Percentiles rank a stretch among this genome's conserved stretches.
phyloP scores from a whole-genome alignment of 2,113 vertebrate species.

The Haliaeetus leucogaster region DNA sequence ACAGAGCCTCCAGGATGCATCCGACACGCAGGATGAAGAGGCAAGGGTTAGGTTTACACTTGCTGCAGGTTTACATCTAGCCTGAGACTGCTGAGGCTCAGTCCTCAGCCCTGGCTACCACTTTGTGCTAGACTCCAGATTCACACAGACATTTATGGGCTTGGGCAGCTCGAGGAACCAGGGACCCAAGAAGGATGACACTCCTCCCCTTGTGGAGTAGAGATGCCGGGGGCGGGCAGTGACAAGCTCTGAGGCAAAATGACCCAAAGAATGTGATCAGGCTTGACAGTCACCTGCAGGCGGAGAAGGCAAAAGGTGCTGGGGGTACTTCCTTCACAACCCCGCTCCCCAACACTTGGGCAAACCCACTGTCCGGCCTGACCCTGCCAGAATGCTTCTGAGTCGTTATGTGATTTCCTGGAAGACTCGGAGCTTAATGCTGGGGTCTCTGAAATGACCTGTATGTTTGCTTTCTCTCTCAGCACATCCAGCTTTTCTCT shows the following conservation, averaged over 20 bases:
- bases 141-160: not conserved
- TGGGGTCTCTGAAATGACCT: not conserved
- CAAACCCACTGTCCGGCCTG: not conserved
- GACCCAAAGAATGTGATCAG: not conserved
- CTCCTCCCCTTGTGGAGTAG: not conserved
- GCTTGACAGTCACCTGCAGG: not conserved
- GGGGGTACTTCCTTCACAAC: not conserved
- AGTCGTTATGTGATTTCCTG: not conserved
- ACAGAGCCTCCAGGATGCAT: not conserved
- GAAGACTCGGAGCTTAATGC: not conserved
- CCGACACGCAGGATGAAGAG: not conserved
- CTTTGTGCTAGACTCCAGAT: not conserved
- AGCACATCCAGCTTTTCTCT: not conserved
- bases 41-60: not conserved
- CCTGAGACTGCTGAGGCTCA: not conserved
- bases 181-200: not conserved
- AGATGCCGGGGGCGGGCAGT: rapidly evolving
- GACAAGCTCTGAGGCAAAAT: not conserved
- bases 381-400: rapidly evolving
- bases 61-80: not conserved
- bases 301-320: not conserved
- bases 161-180: not conserved
- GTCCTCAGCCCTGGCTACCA: not conserved
- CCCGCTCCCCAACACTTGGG: not conserved
- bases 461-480: not conserved